These are phyloP conservation scores for Drosophila malerkotliana DNA, from an alignment of 1,140 invertebrate genomes.

Conservation along the genomic window DNA sequence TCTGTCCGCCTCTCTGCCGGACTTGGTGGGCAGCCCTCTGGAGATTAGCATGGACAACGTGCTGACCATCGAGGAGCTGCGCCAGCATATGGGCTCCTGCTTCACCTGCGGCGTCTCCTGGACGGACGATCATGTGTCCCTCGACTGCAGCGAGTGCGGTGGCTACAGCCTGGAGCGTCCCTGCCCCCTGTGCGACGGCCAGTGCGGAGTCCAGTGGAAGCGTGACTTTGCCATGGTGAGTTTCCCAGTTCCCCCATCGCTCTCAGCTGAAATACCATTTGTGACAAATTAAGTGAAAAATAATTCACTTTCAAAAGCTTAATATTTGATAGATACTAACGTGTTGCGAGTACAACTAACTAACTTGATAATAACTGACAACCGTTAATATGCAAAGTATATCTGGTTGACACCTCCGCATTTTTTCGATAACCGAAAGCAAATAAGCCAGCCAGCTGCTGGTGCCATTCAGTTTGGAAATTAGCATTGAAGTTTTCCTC, in stretches of 20 bases:
- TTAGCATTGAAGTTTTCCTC: conserved; percentile 22
- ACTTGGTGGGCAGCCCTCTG: conserved; percentile 79
- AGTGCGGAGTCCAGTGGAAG: conserved; percentile 90
- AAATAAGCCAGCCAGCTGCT: conserved; percentile 14
- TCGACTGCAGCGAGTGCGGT: conserved; percentile 93
- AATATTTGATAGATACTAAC: conserved; percentile 33
- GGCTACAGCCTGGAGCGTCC: conserved; percentile 91
- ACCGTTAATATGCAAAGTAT: conserved; percentile 33
- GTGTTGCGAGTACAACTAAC: conserved; percentile 16
- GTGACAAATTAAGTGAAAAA: neutral
- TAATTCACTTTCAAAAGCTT: conserved; percentile 12
- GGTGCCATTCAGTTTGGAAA: conserved; percentile 6
- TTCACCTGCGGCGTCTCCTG: conserved; percentile 93
- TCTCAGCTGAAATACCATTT: conserved; percentile 5
- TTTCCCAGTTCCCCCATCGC: conserved; percentile 29
- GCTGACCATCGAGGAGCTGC: conserved; percentile 89
- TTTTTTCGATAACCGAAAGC: conserved; percentile 21
- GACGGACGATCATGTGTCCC: conserved; percentile 91
- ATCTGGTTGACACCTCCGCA: conserved; percentile 23
- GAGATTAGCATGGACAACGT: conserved; percentile 84
- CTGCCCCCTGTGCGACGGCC: conserved; percentile 91
- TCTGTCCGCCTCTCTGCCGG: conserved; percentile 79
- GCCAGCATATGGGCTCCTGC: conserved; percentile 88
- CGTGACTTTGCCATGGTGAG: conserved; percentile 91
- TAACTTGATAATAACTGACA: conserved; percentile 29